These are phyloP conservation scores for Syrphus vitripennis DNA, from an alignment of 2,888 invertebrate genomes.

Conservation along the genomic window DNA sequence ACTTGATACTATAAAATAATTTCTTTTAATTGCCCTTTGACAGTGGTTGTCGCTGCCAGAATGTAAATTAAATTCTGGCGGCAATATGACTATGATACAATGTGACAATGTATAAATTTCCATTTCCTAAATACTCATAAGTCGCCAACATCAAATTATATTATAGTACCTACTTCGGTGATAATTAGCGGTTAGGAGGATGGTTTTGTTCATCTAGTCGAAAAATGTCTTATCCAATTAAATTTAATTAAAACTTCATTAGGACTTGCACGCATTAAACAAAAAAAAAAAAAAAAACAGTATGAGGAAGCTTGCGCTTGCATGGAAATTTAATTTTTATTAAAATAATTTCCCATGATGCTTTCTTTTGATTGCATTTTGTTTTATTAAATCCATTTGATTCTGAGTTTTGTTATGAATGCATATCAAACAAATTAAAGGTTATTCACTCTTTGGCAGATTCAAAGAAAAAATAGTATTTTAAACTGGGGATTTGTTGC, in stretches of 20 bases:
- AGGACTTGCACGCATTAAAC: conserved; percentile 31
- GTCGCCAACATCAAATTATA: neutral
- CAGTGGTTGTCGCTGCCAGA: conserved; percentile 51
- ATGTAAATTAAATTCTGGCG: conserved; percentile 58
- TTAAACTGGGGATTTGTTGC: neutral
- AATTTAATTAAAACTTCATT: conserved; percentile 67
- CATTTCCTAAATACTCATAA: conserved; percentile 25
- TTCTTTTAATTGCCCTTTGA: conserved; percentile 68
- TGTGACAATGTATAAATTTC: neutral
- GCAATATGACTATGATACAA: conserved; percentile 22
- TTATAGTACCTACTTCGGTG: conserved; percentile 27
- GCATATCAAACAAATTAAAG: neutral
- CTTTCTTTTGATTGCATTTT: neutral
- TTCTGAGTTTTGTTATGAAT: too few relatives aligned
- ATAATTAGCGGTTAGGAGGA: conserved; percentile 57
- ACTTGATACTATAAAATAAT: conserved; percentile 21
- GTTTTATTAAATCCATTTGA: neutral
- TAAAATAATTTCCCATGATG: neutral
- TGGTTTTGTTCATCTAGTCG: conserved; percentile 49
- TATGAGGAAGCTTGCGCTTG: neutral
- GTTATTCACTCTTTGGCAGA: neutral
- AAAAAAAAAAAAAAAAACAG: too few relatives aligned
- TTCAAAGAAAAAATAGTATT: neutral
- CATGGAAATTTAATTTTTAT: neutral
- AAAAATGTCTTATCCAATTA: conserved; percentile 60